phyloP scores from a whole-genome alignment of 2,797 vertebrate genomes.

The Percopsis omiscomaycus region DNA sequence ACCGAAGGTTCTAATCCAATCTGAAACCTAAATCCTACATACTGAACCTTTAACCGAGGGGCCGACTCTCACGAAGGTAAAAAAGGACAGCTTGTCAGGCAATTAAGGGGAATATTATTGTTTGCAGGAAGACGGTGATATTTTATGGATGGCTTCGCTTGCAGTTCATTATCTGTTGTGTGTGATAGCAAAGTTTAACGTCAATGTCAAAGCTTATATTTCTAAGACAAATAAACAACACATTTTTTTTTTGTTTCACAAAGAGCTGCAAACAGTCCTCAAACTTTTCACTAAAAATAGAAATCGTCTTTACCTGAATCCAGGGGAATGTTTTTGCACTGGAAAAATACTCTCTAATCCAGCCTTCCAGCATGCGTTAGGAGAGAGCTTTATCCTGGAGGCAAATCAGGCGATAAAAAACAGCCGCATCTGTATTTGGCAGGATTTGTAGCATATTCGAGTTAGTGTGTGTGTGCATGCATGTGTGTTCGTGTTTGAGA shows the following conservation, averaged over 20 bases:
- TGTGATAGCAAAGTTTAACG: background rate
- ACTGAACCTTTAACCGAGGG: background rate
- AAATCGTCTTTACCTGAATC: conserved; percentile 2
- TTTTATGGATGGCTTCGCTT: background rate
- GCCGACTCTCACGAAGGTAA: conserved; percentile 2
- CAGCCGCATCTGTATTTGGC: conserved; percentile 11
- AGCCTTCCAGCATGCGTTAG: background rate
- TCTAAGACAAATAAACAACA: too few relatives aligned
- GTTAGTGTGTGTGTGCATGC: background rate
- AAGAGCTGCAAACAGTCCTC: background rate
- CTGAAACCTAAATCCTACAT: too few relatives aligned
- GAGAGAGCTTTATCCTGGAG: conserved; percentile 13
- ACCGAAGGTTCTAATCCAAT: too few relatives aligned
- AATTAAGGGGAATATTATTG: conserved; percentile 7
- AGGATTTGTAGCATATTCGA: background rate
- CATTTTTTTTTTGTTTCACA: too few relatives aligned
- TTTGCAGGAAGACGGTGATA: background rate
- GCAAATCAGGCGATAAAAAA: conserved; percentile 13
- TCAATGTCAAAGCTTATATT: background rate
- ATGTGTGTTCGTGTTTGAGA: conserved; percentile 16
- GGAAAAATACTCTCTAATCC: background rate
- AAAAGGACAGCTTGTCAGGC: background rate
- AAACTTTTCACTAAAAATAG: background rate
- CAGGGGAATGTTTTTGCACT: background rate
- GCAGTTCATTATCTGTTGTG: background rate